Conservation (phyloP, 2,888 invertebrate species). For the Listrodromus nycthemerus region DNA sequence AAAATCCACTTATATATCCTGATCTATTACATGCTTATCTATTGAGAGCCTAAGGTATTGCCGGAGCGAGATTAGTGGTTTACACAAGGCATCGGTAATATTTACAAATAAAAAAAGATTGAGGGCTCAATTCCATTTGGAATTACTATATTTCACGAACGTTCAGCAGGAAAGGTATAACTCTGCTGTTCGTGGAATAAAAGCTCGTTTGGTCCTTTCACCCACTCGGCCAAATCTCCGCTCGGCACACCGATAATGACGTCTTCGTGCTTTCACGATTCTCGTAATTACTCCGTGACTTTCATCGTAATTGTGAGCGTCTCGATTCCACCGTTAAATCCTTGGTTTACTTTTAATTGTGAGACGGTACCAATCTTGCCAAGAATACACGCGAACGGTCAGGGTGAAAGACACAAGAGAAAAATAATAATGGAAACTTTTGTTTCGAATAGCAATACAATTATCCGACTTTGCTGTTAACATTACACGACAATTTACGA, state of each 20-base stretch:
- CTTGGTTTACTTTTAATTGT: conserved; percentile 71
- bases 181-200: conserved; percentile 19
- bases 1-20: background rate
- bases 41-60: background rate
- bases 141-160: background rate
- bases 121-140: background rate
- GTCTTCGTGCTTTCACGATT: conserved; percentile 74
- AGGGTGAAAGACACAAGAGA: background rate
- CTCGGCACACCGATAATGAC: conserved; percentile 39
- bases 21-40: background rate
- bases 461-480: background rate
- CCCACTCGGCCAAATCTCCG: conserved; percentile 5
- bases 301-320: conserved; percentile 75
- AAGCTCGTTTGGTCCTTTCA: conserved; percentile 56
- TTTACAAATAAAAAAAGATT: background rate
- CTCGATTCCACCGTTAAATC: conserved; percentile 60
- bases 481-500: background rate
- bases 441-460: conserved; percentile 12
- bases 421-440: conserved; percentile 46
- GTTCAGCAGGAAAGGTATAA: conserved; percentile 24
- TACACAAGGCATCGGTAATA: background rate
- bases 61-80: background rate
- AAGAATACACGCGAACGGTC: conserved; percentile 22
- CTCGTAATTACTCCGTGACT: conserved; percentile 73
- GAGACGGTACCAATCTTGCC: conserved; percentile 32